Conservation (phyloP, 2,113 vertebrate species). For the Vombatus ursinus region DNA sequence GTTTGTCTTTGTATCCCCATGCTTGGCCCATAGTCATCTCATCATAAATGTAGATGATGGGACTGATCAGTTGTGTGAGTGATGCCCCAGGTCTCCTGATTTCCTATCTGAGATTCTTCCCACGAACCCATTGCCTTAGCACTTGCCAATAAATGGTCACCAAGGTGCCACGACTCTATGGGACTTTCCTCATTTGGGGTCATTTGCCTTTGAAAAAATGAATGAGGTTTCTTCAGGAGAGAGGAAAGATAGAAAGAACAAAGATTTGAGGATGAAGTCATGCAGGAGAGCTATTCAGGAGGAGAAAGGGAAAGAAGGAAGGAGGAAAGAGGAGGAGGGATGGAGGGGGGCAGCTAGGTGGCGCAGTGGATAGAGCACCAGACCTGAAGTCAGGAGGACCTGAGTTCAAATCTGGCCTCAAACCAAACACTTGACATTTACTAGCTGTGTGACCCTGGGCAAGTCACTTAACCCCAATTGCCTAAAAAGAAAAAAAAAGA, state of each 20-base stretch:
- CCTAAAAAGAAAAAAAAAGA: too few species aligned
- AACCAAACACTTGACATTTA: too few species aligned
- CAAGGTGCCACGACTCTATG: not conserved
- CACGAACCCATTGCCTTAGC: not conserved
- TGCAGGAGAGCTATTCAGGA: too few species aligned
- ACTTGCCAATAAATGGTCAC: not conserved
- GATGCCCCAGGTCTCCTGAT: not conserved
- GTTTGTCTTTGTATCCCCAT: not conserved
- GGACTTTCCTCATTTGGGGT: not conserved
- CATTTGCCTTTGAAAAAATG: not conserved
- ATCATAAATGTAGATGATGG: not conserved
- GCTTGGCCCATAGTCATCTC: not conserved
- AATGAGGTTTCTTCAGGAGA: not conserved
- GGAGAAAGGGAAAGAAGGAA: not conserved
- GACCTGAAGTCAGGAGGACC: too few species aligned
- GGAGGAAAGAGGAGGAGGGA: not conserved
- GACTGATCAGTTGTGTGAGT: not conserved
- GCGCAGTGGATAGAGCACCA: too few species aligned
- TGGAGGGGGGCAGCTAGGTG: not conserved
- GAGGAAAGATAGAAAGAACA: not conserved
- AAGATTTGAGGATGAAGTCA: not conserved
- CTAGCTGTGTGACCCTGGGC: too few species aligned
- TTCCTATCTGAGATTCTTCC: not conserved
- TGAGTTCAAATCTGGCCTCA: too few species aligned
- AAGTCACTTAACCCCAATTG: too few species aligned